Evolutionary conservation across 2,888 invertebrate genomes (phyloP).

Genomic region (Eutolmus rufibarbis): DNA sequence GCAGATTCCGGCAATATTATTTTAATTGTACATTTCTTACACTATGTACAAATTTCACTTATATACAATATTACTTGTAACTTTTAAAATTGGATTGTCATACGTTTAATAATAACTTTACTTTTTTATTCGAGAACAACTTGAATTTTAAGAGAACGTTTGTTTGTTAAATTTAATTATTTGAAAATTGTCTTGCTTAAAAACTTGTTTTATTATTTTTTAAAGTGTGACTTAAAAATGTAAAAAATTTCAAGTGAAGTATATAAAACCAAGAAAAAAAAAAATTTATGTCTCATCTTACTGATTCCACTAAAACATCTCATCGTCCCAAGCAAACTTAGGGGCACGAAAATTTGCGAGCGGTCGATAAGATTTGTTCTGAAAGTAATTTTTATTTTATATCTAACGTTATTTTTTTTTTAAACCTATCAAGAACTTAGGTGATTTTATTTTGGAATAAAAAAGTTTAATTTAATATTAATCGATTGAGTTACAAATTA

Average conservation of each 20-base stretch:
- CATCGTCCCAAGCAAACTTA: constrained; percentile 43
- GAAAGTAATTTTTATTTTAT: background rate
- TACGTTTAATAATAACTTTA: constrained; percentile 51
- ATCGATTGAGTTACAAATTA: constrained; percentile 6
- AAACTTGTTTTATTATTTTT: background rate
- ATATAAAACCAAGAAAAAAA: background rate
- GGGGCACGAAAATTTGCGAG: constrained; percentile 46
- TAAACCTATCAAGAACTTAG: background rate
- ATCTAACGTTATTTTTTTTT: background rate
- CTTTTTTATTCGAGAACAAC: background rate
- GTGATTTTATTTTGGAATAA: background rate
- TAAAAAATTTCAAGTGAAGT: background rate
- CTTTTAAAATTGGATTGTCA: constrained; percentile 53
- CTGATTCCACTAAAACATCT: background rate
- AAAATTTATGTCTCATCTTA: background rate
- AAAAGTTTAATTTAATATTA: background rate
- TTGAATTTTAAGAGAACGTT: constrained; percentile 19
- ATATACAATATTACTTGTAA: constrained; percentile 1
- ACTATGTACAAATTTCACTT: constrained; percentile 33
- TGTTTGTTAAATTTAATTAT: background rate
- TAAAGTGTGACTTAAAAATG: background rate
- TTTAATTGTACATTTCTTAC: constrained; percentile 3
- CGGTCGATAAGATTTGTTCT: constrained; percentile 36
- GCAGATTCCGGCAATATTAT: background rate
- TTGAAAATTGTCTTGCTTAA: background rate